These are phyloP conservation scores for Anagyrus pseudococci DNA, from an alignment of 2,888 invertebrate species.

Conservation along the genomic window DNA sequence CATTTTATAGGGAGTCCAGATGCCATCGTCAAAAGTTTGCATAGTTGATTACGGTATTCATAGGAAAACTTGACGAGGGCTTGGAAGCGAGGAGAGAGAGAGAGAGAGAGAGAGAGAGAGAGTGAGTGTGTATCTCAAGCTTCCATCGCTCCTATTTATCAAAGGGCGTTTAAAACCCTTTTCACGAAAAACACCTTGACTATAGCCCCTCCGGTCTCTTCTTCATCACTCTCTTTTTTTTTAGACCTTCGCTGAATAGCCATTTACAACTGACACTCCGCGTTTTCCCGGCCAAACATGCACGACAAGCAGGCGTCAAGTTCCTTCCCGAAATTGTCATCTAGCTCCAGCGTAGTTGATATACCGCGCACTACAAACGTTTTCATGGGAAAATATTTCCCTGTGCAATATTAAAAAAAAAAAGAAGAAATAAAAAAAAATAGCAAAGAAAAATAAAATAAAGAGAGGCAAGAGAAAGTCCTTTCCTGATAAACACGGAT, in stretches of 20 bases:
- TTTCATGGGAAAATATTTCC: too few relatives aligned
- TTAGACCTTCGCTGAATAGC: neutral
- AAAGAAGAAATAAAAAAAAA: too few relatives aligned
- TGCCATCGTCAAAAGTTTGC: conserved; percentile 14
- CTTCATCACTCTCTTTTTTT: neutral
- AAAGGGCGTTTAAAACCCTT: conserved; percentile 11
- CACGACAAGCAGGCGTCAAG: too few relatives aligned
- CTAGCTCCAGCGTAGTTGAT: too few relatives aligned
- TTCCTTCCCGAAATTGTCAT: too few relatives aligned
- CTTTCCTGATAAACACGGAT: too few relatives aligned
- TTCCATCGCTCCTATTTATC: conserved; percentile 28
- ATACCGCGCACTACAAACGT: too few relatives aligned
- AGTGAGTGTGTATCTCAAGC: conserved; percentile 14
- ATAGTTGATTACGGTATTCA: conserved; percentile 18
- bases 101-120: neutral
- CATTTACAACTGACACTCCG: neutral
- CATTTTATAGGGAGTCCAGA: conserved; percentile 29
- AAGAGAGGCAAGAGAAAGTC: too few relatives aligned
- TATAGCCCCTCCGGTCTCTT: neutral
- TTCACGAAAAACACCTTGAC: conserved; percentile 14
- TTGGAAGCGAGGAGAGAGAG: neutral
- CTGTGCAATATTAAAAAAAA: too few relatives aligned
- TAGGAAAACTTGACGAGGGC: too few relatives aligned
- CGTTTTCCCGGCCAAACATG: too few relatives aligned
- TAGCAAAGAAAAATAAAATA: too few relatives aligned